phyloP scores from a whole-genome alignment of 1,140 invertebrate genomes.

The Chironomus striatipennis region DNA sequence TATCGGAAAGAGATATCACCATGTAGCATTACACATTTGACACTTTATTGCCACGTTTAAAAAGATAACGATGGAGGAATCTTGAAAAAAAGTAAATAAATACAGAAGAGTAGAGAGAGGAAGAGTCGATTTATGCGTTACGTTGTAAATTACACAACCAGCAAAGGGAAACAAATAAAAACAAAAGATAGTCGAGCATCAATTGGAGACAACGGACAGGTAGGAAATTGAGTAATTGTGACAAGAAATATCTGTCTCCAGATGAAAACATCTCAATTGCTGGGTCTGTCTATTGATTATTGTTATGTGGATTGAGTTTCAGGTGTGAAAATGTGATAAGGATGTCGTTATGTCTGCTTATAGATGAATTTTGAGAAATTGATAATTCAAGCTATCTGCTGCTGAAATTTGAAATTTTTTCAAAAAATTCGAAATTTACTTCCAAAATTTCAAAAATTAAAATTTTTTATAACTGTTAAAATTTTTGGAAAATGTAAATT shows the following conservation, averaged over 20 bases:
- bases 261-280: neutral
- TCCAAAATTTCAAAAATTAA: no score
- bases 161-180: neutral
- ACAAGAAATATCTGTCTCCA: neutral
- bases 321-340: no score
- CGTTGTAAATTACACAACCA: neutral
- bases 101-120: no score
- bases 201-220: neutral
- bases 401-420: no score
- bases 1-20: slow-evolving; percentile 5
- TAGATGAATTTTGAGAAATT: no score
- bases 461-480: no score
- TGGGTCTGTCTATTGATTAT: neutral
- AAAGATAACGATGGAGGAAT: neutral
- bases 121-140: no score
- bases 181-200: neutral
- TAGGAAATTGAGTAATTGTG: slow-evolving; percentile 4
- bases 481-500: no score
- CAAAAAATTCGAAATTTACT: no score
- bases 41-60: slow-evolving; percentile 12
- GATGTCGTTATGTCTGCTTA: no score
- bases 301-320: no score
- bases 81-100: neutral
- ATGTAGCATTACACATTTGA: slow-evolving; percentile 8
- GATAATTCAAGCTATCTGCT: no score